These are phyloP conservation scores for Medauroidea extradentata DNA, from an alignment of 1,140 invertebrate species.

Conservation along the genomic window DNA sequence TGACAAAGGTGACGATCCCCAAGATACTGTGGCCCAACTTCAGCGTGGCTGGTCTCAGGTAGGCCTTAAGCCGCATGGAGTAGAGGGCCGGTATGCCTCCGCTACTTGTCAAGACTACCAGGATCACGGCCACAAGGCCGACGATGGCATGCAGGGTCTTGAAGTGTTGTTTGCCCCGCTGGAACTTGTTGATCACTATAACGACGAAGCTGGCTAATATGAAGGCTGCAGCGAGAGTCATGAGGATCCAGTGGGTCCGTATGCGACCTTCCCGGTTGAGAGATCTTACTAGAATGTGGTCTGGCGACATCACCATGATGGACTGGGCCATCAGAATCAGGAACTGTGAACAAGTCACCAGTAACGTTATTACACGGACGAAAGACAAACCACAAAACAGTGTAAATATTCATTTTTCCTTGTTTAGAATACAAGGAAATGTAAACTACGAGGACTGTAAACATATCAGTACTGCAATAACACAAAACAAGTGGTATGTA, in stretches of 20 bases:
- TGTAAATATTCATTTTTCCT: too few relatives aligned
- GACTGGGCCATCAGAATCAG: neutral
- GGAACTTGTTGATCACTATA: neutral
- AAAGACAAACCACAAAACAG: neutral
- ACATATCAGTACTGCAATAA: too few relatives aligned
- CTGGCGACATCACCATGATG: neutral
- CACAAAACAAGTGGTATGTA: too few relatives aligned
- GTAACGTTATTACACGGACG: neutral
- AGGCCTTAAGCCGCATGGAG: neutral
- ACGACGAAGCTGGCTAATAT: neutral
- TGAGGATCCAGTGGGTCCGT: neutral
- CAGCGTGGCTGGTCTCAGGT: neutral
- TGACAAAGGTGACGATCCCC: constrained; percentile 1
- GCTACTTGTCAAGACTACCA: neutral
- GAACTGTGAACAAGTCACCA: neutral
- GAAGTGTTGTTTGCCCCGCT: neutral
- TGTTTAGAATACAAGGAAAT: too few relatives aligned
- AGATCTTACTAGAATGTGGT: neutral
- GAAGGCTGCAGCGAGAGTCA: neutral
- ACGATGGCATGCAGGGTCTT: neutral
- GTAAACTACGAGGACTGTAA: too few relatives aligned
- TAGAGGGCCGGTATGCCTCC: neutral
- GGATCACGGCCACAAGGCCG: neutral
- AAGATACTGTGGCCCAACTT: neutral
- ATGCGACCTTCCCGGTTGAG: neutral